Evolutionary conservation across 2,113 vertebrate species (phyloP).

Genomic region (Nesogale talazaci): DNA sequence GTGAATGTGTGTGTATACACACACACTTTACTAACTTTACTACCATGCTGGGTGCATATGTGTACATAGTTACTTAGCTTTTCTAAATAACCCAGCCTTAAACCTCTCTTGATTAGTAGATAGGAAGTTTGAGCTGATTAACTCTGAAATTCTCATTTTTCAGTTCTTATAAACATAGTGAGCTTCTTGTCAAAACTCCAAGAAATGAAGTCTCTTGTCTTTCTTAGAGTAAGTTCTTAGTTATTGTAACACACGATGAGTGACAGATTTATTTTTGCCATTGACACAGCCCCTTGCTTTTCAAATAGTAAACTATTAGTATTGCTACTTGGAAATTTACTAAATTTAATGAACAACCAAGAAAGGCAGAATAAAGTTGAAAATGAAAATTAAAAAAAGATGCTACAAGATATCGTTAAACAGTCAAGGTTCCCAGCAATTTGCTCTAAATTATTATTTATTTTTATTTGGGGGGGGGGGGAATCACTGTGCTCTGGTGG

Average conservation of each 20-base stretch:
- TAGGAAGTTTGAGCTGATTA: background rate
- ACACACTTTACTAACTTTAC: no score
- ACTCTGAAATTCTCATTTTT: constrained; percentile 9
- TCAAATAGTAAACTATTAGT: constrained; percentile 37
- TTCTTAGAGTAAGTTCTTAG: constrained; percentile 29
- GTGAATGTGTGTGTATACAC: no score
- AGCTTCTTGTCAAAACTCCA: background rate
- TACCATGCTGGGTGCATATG: background rate
- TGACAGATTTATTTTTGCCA: constrained; percentile 19
- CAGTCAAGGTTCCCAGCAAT: constrained; percentile 53
- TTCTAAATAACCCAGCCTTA: background rate
- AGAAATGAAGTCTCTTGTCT: constrained; percentile 45
- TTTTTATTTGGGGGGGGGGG: no score
- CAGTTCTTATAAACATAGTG: background rate
- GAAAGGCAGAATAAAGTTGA: no score
- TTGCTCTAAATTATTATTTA: constrained; percentile 38
- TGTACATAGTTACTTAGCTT: background rate
- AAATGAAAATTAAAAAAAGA: no score
- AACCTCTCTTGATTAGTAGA: background rate
- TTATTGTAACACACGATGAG: constrained; percentile 37
- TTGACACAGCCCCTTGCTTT: constrained; percentile 1
- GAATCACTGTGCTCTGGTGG: no score
- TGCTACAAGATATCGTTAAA: background rate
- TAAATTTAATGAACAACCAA: constrained; percentile 12
- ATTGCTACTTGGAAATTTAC: constrained; percentile 51